Conservation (phyloP, 2,113 vertebrate genomes). For the Bubalus kerabau region DNA sequence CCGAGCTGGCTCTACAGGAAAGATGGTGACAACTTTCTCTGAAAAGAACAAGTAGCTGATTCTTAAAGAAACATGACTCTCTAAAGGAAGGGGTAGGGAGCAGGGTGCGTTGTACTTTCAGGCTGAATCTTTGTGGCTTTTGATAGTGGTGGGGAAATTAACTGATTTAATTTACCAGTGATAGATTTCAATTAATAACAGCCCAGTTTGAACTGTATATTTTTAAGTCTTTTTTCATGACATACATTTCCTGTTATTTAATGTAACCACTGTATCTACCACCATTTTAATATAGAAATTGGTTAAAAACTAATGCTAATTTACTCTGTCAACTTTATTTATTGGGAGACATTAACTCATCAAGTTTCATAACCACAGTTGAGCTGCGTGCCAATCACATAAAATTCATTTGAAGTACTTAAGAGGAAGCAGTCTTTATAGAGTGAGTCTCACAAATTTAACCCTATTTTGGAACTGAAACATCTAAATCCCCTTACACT, state of each 20-base stretch:
- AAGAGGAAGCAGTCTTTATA: not conserved
- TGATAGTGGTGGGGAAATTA: not conserved
- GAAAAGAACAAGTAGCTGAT: not conserved
- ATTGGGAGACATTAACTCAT: not conserved
- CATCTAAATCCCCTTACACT: not conserved
- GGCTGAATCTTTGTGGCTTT: not conserved
- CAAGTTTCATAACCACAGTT: not conserved
- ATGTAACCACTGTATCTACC: not conserved
- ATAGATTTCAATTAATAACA: not conserved
- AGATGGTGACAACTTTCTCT: not conserved
- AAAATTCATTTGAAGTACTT: not conserved
- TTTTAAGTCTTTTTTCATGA: not conserved
- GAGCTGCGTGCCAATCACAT: not conserved
- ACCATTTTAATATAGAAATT: not conserved
- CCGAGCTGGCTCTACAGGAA: not conserved
- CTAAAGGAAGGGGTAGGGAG: not conserved
- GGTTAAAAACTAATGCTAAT: not conserved
- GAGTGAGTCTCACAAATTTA: not conserved
- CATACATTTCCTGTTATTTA: not conserved
- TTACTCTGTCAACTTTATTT: not conserved
- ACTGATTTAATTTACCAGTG: not conserved
- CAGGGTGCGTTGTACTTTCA: fast-evolving
- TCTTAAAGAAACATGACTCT: not conserved
- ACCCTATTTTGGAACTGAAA: not conserved
- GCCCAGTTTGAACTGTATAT: not conserved